Evolutionary conservation across 2,888 invertebrate genomes (phyloP).

Genomic region (Sturmia bella): DNA sequence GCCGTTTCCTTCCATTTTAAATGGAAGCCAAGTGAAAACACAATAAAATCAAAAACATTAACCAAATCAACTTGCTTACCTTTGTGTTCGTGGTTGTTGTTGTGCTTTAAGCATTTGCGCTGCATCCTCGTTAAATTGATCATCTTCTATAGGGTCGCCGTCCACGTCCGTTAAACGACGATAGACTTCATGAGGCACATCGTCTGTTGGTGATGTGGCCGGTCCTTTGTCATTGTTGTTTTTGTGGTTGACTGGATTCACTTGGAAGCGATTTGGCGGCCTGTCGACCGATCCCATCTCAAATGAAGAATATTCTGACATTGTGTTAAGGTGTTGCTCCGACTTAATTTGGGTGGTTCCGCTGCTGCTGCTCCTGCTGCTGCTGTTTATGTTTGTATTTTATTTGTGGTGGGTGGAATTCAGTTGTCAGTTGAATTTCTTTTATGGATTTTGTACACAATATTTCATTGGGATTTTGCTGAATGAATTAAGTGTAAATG

Average conservation of each 20-base stretch:
- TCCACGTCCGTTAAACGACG: constrained; percentile 79
- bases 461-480: background rate
- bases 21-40: background rate
- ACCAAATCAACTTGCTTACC: constrained; percentile 77
- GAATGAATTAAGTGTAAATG: background rate
- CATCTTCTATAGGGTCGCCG: constrained; percentile 80
- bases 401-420: background rate
- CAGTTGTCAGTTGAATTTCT: background rate
- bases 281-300: constrained; percentile 81
- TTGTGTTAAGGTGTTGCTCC: constrained; percentile 63
- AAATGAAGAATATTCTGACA: constrained; percentile 80
- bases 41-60: background rate
- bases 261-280: constrained; percentile 82
- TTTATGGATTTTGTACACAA: no score
- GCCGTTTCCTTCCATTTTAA: no score
- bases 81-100: constrained; percentile 77
- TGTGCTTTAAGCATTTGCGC: constrained; percentile 78
- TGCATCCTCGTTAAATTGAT: constrained; percentile 79
- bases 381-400: background rate
- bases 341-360: background rate
- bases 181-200: constrained; percentile 79
- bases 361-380: background rate
- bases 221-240: constrained; percentile 74
- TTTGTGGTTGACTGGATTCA: constrained; percentile 81
- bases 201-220: constrained; percentile 60